Evolutionary conservation across 1,140 invertebrate species (phyloP).

Genomic region (Leptinotarsa lineolata): DNA sequence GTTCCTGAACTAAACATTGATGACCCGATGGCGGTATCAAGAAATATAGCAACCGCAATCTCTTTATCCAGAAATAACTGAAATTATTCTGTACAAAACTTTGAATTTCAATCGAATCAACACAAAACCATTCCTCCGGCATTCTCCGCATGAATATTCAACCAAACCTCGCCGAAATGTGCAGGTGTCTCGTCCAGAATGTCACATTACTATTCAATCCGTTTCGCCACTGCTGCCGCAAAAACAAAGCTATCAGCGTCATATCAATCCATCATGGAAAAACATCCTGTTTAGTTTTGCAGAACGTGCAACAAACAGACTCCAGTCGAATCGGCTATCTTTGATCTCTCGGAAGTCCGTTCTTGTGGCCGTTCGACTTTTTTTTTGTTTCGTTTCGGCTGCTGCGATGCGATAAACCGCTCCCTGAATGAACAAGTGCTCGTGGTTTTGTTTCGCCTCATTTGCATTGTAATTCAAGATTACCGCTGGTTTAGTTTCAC

Average conservation of each 20-base stretch:
- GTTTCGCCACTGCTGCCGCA: neutral
- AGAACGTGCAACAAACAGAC: slow-evolving; percentile 5
- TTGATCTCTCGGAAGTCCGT: neutral
- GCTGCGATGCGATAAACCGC: neutral
- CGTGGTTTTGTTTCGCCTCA: neutral
- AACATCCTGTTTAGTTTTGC: slow-evolving; percentile 6
- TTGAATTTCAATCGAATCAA: neutral
- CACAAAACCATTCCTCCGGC: neutral
- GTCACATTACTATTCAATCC: slow-evolving; percentile 6
- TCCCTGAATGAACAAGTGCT: neutral
- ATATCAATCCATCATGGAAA: slow-evolving; percentile 8
- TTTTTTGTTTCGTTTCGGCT: neutral
- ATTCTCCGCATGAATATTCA: neutral
- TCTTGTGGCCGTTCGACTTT: neutral
- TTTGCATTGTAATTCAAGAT: slow-evolving; percentile 2
- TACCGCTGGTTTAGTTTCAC: neutral
- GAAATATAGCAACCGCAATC: too few species aligned
- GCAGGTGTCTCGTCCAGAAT: neutral
- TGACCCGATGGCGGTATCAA: too few species aligned
- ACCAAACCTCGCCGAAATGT: neutral
- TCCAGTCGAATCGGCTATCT: neutral
- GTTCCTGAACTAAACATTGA: too few species aligned
- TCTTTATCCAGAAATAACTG: too few species aligned
- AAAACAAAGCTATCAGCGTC: slow-evolving; percentile 8
- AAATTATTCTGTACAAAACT: too few species aligned